These are phyloP conservation scores for Grammomys dolichurus DNA, from an alignment of 2,113 vertebrate species.

Conservation along the genomic window DNA sequence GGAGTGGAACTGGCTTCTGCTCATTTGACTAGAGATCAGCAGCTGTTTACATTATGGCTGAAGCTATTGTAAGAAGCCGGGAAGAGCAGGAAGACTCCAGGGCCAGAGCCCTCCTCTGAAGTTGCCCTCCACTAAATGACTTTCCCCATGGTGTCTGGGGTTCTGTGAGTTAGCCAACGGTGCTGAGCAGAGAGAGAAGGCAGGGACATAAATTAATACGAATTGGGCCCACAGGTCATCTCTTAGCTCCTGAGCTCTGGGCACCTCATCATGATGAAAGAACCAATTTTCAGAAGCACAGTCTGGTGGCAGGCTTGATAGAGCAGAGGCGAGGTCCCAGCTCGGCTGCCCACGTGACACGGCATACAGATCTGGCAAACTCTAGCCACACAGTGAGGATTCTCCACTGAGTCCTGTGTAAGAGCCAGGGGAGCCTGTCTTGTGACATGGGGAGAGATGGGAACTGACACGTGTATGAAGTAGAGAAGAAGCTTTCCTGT, in stretches of 20 bases:
- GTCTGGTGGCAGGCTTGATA: background rate
- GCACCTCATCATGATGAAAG: conserved; percentile 35
- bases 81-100: background rate
- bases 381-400: background rate
- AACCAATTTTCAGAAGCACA: conserved; percentile 65
- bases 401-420: background rate
- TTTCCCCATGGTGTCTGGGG: background rate
- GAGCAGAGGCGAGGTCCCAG: background rate
- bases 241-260: conserved; percentile 17
- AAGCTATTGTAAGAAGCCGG: background rate
- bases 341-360: background rate
- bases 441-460: background rate
- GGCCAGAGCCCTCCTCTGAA: background rate
- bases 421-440: background rate
- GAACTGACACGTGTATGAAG: too few relatives aligned
- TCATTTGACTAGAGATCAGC: background rate
- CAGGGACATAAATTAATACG: conserved; percentile 57
- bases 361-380: background rate
- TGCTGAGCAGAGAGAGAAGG: conserved; percentile 1
- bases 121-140: background rate
- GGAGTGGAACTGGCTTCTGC: background rate
- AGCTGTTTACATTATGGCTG: background rate
- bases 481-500: background rate
- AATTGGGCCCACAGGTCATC: conserved; percentile 32
- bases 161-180: conserved; percentile 6